Base-by-base conservation (phyloP, 1,140 invertebrate genomes). In the Lasioglossum baleicum region DNA sequence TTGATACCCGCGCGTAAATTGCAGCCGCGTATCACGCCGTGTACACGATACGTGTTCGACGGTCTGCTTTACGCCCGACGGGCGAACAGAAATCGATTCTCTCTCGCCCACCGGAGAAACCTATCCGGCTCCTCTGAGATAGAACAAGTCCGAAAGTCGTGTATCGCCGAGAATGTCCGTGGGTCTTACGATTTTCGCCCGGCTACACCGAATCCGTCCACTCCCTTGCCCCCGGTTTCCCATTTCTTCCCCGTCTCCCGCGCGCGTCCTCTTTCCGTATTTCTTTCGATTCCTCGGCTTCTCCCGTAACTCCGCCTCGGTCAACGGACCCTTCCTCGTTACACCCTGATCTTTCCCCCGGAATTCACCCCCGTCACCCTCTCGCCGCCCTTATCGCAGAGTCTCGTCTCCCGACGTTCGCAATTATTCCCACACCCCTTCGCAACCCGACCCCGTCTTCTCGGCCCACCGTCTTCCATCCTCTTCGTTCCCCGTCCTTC, bases 81-180 rank as follows among this genome's bases (percentile, higher is more conserved):
- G 31, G 44, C 79, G 64, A 75, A 76, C 61, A 75, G 73, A 75
- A 81, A 81, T 81, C 79, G 79, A 81, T 81, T 81, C 70, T 51
- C 64, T 35, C 68, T 73, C 79, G 48, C 35, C 63, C 10, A n/a
- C 7, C 20, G n/a, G 17, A 58, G 22, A 22, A 73, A 56, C 40
- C 63, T 44, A 65, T 64, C 69, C 60, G 11, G 2, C 56, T n/a
- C 31, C 31, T 26, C 20, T 69, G 48, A 42, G 61, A 78, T 44
- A 72, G 68, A 78, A 69, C 68, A 56, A 60, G 58, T 70, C 66
- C 53, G 56, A 76, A 68, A 64, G 48, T 78, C 69, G 60, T 40
- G 75, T 70, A 77, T 71, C 75, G 64, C 5, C 22, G 15, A 17
- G 17, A 68, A 48, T 11, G 60, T 65, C 31, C 63, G 61, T 66